phyloP scores from a whole-genome alignment of 2,888 invertebrate genomes.

The Diadegma fenestrale region DNA sequence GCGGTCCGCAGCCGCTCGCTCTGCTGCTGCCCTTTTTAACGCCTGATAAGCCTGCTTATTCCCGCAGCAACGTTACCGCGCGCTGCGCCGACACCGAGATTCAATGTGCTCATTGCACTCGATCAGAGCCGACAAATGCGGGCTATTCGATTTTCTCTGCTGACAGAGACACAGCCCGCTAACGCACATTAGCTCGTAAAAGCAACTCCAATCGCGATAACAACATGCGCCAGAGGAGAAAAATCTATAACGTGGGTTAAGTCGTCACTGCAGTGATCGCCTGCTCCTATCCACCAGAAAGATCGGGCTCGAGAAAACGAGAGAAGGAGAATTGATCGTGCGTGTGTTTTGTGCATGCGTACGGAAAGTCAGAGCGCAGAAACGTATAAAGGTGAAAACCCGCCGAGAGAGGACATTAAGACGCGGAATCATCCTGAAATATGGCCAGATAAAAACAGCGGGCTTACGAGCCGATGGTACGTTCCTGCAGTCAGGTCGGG shows the following conservation, averaged over 20 bases:
- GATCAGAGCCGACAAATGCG: constrained; percentile 50
- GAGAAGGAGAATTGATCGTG: background rate
- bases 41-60: constrained; percentile 49
- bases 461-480: constrained; percentile 81
- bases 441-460: constrained; percentile 84
- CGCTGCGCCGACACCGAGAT: constrained; percentile 19
- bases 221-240: background rate
- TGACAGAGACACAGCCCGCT: constrained; percentile 20
- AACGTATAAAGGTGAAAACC: constrained; percentile 64
- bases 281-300: constrained; percentile 23
- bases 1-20: constrained; percentile 30
- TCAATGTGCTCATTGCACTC: constrained; percentile 26
- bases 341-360: constrained; percentile 1
- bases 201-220: constrained; percentile 45
- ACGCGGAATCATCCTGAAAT: constrained; percentile 83
- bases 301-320: constrained; percentile 7
- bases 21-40: constrained; percentile 54
- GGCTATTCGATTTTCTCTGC: constrained; percentile 50
- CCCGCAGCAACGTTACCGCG: constrained; percentile 14
- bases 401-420: constrained; percentile 75
- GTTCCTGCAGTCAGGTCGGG: constrained; percentile 80
- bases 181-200: constrained; percentile 57
- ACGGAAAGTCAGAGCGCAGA: constrained; percentile 28
- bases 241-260: constrained; percentile 44
- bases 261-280: constrained; percentile 40